These are phyloP conservation scores for Xanthorhoe designata DNA, from an alignment of 2,888 invertebrate genomes.

Conservation along the genomic window DNA sequence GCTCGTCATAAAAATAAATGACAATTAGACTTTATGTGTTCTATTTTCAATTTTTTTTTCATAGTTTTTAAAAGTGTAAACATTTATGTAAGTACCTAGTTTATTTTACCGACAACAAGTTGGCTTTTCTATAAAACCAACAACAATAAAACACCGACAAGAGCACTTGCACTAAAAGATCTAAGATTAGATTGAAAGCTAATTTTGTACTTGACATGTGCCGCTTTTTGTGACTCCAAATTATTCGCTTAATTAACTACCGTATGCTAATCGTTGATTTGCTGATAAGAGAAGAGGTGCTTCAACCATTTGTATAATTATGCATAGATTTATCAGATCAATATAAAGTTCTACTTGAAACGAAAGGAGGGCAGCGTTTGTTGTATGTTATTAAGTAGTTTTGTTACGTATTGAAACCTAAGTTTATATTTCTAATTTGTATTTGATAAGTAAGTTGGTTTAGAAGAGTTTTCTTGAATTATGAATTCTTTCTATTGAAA, in stretches of 20 bases:
- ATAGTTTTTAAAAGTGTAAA: neutral
- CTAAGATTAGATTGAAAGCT: slow-evolving; percentile 69
- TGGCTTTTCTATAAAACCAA: slow-evolving; percentile 32
- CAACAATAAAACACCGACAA: slow-evolving; percentile 49
- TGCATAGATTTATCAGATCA: slow-evolving; percentile 28
- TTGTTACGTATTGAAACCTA: too few relatives aligned
- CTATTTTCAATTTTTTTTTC: neutral
- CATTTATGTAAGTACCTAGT: neutral
- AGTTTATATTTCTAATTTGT: too few relatives aligned
- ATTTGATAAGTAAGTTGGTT: too few relatives aligned
- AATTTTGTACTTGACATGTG: slow-evolving; percentile 72
- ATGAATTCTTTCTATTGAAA: too few relatives aligned
- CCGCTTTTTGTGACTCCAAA: slow-evolving; percentile 62
- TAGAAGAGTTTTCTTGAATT: too few relatives aligned
- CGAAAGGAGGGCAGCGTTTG: neutral
- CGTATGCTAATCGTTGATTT: slow-evolving; percentile 64
- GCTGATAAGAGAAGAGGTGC: slow-evolving; percentile 69
- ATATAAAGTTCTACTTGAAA: slow-evolving; percentile 24
- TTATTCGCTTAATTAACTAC: slow-evolving; percentile 75
- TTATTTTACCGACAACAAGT: neutral
- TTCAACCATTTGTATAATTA: slow-evolving; percentile 49
- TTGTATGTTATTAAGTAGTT: neutral
- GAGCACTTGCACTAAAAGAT: slow-evolving; percentile 53
- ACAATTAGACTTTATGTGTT: neutral
- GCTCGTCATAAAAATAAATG: slow-evolving; percentile 12